Evolutionary conservation across 2,113 vertebrate genomes (phyloP).

Genomic region (Ginglymostoma cirratum): DNA sequence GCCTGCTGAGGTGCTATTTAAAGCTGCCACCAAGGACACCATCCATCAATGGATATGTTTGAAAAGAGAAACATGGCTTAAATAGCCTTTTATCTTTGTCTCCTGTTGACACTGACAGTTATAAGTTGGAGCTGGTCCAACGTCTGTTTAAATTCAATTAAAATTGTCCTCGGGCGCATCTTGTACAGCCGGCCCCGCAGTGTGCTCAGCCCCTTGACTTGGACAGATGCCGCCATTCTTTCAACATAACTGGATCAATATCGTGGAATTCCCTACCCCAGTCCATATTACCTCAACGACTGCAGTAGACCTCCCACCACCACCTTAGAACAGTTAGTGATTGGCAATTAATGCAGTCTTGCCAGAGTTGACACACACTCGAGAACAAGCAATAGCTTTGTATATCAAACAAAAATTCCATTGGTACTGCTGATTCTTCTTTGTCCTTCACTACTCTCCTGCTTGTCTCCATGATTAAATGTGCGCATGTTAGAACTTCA

Average conservation of each 20-base stretch:
- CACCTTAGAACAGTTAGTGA: neutral
- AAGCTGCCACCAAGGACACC: neutral
- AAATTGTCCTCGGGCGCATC: no score
- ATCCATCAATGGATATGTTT: neutral
- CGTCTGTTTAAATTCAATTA: neutral
- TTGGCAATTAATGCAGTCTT: neutral
- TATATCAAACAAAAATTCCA: neutral
- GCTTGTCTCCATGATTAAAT: no score
- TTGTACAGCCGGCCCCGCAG: neutral
- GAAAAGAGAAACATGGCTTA: neutral
- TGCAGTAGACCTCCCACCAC: neutral
- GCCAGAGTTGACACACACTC: neutral
- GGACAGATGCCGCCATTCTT: neutral
- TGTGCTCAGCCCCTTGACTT: neutral
- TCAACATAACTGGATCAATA: neutral
- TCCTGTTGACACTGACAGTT: neutral
- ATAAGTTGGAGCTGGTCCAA: neutral
- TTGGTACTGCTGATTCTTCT: no score
- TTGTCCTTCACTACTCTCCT: neutral
- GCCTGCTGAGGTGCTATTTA: neutral
- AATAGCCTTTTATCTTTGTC: neutral
- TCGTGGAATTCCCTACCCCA: neutral
- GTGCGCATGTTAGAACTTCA: neutral
- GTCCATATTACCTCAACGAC: neutral
- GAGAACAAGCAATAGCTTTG: neutral